Percentiles rank a stretch among this genome's conserved stretches.
Conservation (phyloP, 64 coral and sea anemone species). For the Exaiptasia diaphana region DNA sequence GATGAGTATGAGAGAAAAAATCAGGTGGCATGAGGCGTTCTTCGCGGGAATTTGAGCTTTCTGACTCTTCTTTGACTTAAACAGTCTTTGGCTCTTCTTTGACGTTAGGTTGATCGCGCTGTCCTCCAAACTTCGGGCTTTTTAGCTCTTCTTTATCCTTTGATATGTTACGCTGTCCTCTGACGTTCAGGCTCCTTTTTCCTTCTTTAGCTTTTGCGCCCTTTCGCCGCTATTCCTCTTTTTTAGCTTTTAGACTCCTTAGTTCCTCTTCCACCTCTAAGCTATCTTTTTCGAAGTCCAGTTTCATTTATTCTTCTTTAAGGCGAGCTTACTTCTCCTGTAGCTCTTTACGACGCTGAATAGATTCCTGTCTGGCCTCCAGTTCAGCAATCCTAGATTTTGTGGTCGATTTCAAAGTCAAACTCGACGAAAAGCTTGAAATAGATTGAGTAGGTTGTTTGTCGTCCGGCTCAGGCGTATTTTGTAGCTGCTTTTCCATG, state of each 20-base stretch:
- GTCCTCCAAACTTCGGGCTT: too few species aligned
- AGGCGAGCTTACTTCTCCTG: not conserved
- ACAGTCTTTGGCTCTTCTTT: too few species aligned
- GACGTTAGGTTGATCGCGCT: too few species aligned
- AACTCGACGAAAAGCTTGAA: not conserved
- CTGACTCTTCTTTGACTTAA: too few species aligned
- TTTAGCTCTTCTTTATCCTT: too few species aligned
- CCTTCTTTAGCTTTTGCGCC: too few species aligned
- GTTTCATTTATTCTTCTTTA: not conserved
- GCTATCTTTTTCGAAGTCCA: not conserved
- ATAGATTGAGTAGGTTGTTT: not conserved
- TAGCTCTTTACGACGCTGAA: not conserved
- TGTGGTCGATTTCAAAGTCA: not conserved
- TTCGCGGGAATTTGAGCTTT: too few species aligned
- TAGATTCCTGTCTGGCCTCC: not conserved
- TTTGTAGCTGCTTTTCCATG: too few species aligned
- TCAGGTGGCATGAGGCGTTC: not conserved
- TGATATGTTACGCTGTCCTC: too few species aligned
- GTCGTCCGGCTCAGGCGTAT: too few species aligned
- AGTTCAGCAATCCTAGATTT: slow-evolving; percentile 4
- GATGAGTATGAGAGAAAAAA: not conserved
- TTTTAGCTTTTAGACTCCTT: not conserved
- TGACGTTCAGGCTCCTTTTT: too few species aligned
- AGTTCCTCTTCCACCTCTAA: slow-evolving; percentile 1
- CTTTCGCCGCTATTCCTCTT: too few species aligned